Evolutionary conservation across 2,113 vertebrate genomes (phyloP), one percentile per base, ranked within the genome.

Genomic region (Pithys albifrons): DNA sequence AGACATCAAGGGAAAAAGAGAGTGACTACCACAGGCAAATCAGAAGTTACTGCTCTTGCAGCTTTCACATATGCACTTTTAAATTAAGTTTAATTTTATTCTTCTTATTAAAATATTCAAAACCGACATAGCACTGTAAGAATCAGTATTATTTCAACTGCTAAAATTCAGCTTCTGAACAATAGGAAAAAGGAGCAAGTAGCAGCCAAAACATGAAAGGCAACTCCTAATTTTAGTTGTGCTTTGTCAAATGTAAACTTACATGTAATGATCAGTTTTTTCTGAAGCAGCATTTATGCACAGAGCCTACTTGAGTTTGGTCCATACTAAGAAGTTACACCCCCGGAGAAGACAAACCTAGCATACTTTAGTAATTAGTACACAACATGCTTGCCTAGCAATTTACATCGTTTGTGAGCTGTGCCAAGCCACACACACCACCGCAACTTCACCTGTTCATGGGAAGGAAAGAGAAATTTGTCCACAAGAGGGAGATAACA

Each of bases 401-500:
- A 49, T 89, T 71, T 43, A 2, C 12, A 35, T 14, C 25, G 3
- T 17, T 3, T 62, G 27, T 0, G 6, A 70, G 27, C 39, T 67
- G n/a, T 8, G 29, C 66, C 48, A 43, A 71, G 48, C 46, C 70
- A 14, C 58, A 4, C 29, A 3, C 20, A 14, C 10, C 9, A 0
- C 22, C 11, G 35, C 41, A 27, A 14, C 14, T 31, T 29, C 28
- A 19, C 11, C 5, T 2, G n/a, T 37, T 48, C 33, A 0, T 1
- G 1, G n/a, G 39, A 7, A 43, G 52, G 37, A 41, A 10, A 12
- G 58, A 16, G 45, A 28, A 35, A 6, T 33, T 14, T 29, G 58
- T 7, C 97, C 97, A 85, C 95, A 70, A 96, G 97, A 91, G 92
- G 96, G 97, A 76, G 96, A 14, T 22, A 19, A 54, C 29, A 91